Conservation (phyloP, 2,888 invertebrate species). For the Eutolmus rufibarbis region DNA sequence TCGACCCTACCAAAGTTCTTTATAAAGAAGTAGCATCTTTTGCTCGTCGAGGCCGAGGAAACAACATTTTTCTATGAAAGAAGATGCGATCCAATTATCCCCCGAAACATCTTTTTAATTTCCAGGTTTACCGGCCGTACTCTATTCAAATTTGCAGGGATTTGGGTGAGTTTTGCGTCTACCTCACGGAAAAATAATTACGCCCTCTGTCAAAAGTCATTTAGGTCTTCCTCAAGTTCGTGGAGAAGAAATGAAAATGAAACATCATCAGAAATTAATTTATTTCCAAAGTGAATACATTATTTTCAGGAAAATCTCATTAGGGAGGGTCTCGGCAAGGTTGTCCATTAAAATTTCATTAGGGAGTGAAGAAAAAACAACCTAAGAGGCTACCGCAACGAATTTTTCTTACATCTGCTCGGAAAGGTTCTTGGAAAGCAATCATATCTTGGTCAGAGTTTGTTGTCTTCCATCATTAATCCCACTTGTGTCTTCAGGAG, state of each 20-base stretch:
- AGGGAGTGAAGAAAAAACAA: neutral
- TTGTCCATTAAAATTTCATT: neutral
- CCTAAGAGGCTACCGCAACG: neutral
- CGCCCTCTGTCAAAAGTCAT: neutral
- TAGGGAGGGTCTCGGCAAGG: neutral
- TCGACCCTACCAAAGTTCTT: neutral
- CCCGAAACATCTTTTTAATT: neutral
- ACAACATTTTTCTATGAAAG: neutral
- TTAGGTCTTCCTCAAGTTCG: neutral
- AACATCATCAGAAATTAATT: neutral
- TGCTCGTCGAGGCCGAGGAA: neutral
- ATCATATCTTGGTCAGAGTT: neutral
- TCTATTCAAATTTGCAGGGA: neutral
- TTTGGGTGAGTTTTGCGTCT: neutral
- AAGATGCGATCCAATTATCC: neutral
- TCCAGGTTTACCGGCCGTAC: neutral
- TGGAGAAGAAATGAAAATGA: neutral
- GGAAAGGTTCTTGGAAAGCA: neutral
- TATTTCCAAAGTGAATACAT: neutral
- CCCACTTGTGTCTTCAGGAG: neutral
- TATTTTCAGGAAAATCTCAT: neutral
- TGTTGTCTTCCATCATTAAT: neutral
- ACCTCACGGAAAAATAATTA: neutral
- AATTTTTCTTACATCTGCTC: neutral
- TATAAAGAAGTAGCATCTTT: neutral